Percentiles rank a stretch among this genome's conserved stretches.
These are phyloP conservation scores for Phoeniculus purpureus DNA, from an alignment of 2,797 vertebrate genomes.

Conservation along the genomic window DNA sequence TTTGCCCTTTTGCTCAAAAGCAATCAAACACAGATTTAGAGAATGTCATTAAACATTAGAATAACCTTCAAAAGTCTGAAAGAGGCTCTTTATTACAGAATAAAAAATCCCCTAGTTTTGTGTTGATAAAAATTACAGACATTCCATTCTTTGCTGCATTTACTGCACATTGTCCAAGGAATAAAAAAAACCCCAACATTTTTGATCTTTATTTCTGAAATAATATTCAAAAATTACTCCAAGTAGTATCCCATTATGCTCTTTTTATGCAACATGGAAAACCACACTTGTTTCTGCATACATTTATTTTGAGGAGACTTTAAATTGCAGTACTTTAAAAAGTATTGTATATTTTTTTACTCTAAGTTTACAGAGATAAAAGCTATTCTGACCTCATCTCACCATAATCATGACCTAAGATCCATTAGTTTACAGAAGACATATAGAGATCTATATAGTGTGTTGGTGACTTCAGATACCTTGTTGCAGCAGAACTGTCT, in stretches of 20 bases:
- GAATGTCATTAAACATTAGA: not conserved
- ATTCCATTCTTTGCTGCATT: not conserved
- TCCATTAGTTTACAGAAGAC: not conserved
- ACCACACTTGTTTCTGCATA: not conserved
- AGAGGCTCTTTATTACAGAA: not conserved
- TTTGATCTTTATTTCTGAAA: not conserved
- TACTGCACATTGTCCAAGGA: not conserved
- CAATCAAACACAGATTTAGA: not conserved
- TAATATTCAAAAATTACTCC: not conserved
- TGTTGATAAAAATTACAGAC: not conserved
- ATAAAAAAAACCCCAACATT: not conserved
- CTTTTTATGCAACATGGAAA: not conserved
- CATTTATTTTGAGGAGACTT: not conserved
- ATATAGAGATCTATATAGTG: not conserved
- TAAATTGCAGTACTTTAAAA: not conserved
- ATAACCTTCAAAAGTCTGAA: not conserved
- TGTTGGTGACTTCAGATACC: not conserved
- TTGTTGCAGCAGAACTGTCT: not conserved
- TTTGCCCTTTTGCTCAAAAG: not conserved
- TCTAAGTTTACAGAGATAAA: not conserved
- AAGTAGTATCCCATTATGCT: not conserved
- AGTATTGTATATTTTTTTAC: not conserved
- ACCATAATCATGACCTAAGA: not conserved
- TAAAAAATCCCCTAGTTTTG: accelerated
- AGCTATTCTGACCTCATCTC: not conserved